Base-by-base conservation (phyloP, 1,140 invertebrate species). In the Globodera ellingtonae region DNA sequence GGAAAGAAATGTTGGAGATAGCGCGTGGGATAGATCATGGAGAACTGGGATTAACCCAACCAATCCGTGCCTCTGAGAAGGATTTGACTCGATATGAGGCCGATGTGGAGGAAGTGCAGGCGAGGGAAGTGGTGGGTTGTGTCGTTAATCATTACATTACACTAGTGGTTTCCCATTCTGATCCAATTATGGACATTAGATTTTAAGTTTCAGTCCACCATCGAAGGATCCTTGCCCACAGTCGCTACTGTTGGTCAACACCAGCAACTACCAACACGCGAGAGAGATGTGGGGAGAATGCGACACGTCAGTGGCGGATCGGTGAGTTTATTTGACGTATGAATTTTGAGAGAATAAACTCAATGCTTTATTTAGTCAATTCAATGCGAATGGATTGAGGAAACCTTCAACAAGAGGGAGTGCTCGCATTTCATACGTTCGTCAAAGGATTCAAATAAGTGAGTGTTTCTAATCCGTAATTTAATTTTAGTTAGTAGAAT, bases 1-100 rank as follows among this genome's bases (percentile, higher is more conserved):
- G 80, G 80, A 48, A 66, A 44, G 80, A 81, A 82, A 81, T 81
- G 80, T 50, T 81, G 46, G 67, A 79, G 46, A 69, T 81, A 10
- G 80, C 80, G 48, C 65, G 59, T 18, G 46, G 56, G 47, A 76
- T 47, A 24, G 59, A 52, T 56, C n/a, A 67, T 35, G 21, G 50
- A 52, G 50, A 52, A 13, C 50, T 9, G 10, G 50, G 50, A 52
- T 7, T 13, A 13, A 52, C 50, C 50, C 7, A 52, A 52, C 50
- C 50, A 67, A 10, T 67, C 8, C 66, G 18, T 44, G 66, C 35
- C 35, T 67, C 66, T 67, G 66, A 67, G 7, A 67, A 67, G 8
- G 66, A 67, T 7, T 21, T 67, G 66, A 44, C 7, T 8, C 35
- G 8, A 21, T 67, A 21, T 18, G 66, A 44, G 35, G 66, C n/a